Conservation (phyloP, 1,140 invertebrate genomes). For the Megathymus violae region DNA sequence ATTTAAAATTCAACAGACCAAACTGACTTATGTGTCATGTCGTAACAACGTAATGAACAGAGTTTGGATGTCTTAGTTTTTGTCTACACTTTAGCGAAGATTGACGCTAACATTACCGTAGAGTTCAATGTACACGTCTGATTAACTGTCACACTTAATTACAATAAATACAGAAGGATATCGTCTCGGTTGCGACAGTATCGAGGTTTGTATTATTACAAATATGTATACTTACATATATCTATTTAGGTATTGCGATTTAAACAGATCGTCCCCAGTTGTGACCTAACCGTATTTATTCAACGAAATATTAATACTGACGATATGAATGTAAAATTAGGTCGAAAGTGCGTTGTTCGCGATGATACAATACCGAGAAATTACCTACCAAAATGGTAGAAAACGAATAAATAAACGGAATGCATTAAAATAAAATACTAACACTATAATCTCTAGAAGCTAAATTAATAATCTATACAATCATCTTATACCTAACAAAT, state of each 20-base stretch:
- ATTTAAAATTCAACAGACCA: no score
- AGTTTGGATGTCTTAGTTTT: no score
- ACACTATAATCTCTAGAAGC: conserved; percentile 36
- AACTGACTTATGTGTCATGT: no score
- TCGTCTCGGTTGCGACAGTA: no score
- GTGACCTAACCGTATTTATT: conserved; percentile 41
- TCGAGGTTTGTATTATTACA: no score
- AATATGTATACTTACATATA: no score
- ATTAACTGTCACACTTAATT: no score
- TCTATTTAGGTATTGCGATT: conserved; percentile 2
- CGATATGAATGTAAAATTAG: conserved; percentile 45
- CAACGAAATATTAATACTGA: conserved; percentile 61
- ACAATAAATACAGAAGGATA: no score
- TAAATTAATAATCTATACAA: conserved; percentile 44
- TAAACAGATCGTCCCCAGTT: conserved; percentile 20
- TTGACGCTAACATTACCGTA: no score
- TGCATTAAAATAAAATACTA: conserved; percentile 47
- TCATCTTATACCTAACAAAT: conserved; percentile 56
- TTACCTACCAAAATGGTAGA: conserved; percentile 49
- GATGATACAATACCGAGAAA: conserved; percentile 40
- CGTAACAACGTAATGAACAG: no score
- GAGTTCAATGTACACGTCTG: no score
- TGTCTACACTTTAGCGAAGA: no score
- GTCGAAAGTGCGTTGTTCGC: conserved; percentile 50
- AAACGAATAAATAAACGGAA: conserved; percentile 67